A percentile compares a stretch with the other conserved stretches of the same genome.
These are phyloP conservation scores for Dicyrtoma fusca DNA, from an alignment of 2,888 invertebrate genomes.

Conservation along the genomic window DNA sequence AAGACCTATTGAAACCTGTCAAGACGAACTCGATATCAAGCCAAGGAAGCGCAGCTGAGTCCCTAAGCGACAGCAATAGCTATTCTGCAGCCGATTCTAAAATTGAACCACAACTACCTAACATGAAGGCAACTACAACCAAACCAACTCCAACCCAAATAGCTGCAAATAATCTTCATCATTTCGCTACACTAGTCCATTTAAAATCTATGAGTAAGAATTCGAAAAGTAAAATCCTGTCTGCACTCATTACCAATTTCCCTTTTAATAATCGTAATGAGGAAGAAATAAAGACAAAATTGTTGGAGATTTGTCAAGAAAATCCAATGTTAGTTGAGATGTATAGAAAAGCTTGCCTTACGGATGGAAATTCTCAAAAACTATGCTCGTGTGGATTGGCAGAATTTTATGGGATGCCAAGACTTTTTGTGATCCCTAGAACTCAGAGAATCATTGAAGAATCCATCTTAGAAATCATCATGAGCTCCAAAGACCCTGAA, in stretches of 20 bases:
- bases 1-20: not conserved
- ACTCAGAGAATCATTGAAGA: conserved; percentile 49
- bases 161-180: conserved; percentile 4
- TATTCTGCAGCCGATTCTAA: not conserved
- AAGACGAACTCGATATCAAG: no score
- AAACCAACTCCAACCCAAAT: not conserved
- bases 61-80: no score
- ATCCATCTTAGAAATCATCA: conserved; percentile 42
- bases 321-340: conserved; percentile 42
- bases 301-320: conserved; percentile 38
- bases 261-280: conserved; percentile 47
- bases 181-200: conserved; percentile 26
- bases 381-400: conserved; percentile 51
- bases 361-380: conserved; percentile 43
- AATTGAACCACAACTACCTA: not conserved
- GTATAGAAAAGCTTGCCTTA: conserved; percentile 46
- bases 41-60: no score
- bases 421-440: conserved; percentile 34
- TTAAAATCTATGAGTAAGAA: conserved; percentile 20
- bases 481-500: not conserved
- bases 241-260: conserved; percentile 42
- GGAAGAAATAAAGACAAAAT: conserved; percentile 43
- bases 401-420: conserved; percentile 40
- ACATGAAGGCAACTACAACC: not conserved
- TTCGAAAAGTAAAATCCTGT: conserved; percentile 29